Evolutionary conservation across 2,113 vertebrate species (phyloP), one percentile per base, ranked within the genome.

Genomic region (Danionella cerebrum): DNA sequence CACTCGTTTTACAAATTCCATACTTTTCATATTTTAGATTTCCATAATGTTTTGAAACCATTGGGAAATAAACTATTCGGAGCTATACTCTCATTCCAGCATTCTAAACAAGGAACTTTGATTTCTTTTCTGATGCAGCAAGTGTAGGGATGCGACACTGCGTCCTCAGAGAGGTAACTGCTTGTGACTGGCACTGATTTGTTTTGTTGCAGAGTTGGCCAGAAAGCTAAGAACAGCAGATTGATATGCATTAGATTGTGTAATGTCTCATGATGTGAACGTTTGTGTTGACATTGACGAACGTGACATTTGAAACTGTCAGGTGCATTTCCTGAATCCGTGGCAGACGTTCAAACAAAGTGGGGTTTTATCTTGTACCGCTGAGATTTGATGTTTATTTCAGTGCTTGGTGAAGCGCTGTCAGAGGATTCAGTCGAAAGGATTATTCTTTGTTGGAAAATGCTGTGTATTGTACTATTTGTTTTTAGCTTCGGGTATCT

Each of bases 361-460:
- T 1, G 10, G 9, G 1, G 27, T 44, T 59, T 60, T 29, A 10
- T 44, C 57, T 29, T 44, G 24, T 19, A 6, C 9, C 57, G 47
- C n/a, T 44, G 5, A 27, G 36, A 67, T 50, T 62, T 39, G 16
- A 14, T 59, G 44, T 69, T 64, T 42, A 2, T 54, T 50, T 55
- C 39, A 38, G 24, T 25, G 33, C 6, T 7, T 38, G 25, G 57
- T n/a, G 19, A 55, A 42, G 13, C 44, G 10, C 57, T 44, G 38
- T 42, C 38, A 59, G 38, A 44, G 8, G 3, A 42, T 22, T 24
- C 24, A 58, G 54, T 42, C 6, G 10, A 42, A 27, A 60, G 4
- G 31, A 31, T 16, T 11, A 12, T 5, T 64, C 16, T 2, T 36
- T 14, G 3, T 14, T 55, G 22, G 38, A 63, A 63, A 48, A 70